Evolutionary conservation across 2,113 vertebrate species (phyloP).

Genomic region (Empidonax alnorum): DNA sequence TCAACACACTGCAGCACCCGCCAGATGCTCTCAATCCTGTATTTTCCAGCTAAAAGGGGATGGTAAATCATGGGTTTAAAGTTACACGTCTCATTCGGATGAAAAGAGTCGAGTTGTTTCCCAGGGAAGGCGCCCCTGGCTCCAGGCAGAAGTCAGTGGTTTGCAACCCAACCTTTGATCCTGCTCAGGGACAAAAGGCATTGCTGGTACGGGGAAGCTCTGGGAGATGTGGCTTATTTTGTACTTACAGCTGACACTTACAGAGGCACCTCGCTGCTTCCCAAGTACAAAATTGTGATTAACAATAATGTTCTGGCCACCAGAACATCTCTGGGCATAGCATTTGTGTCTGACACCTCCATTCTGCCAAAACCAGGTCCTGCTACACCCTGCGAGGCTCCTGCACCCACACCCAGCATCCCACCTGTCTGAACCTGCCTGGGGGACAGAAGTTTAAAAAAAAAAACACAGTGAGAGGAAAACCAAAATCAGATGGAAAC

Average conservation of each 20-base stretch:
- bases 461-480: not conserved
- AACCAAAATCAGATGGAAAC: not conserved
- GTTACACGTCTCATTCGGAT: not conserved
- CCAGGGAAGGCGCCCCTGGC: not conserved
- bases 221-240: not conserved
- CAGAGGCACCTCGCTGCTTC: not conserved
- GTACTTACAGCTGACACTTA: not conserved
- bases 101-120: rapidly evolving
- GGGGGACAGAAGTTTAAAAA: not conserved
- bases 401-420: not conserved
- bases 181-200: not conserved
- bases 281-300: not conserved
- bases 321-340: not conserved
- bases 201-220: not conserved
- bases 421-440: not conserved
- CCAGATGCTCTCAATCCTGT: not conserved
- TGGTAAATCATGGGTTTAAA: not conserved
- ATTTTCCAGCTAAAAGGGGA: not conserved
- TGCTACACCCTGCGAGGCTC: not conserved
- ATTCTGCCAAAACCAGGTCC: not conserved
- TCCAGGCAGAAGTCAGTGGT: not conserved
- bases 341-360: not conserved
- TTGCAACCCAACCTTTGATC: not conserved
- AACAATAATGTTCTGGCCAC: not conserved
- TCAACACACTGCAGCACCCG: not conserved